A percentile compares a stretch with the other conserved stretches of the same genome.
These are phyloP conservation scores for Aselliscus stoliczkanus DNA, from an alignment of 2,797 vertebrate species.

Conservation along the genomic window DNA sequence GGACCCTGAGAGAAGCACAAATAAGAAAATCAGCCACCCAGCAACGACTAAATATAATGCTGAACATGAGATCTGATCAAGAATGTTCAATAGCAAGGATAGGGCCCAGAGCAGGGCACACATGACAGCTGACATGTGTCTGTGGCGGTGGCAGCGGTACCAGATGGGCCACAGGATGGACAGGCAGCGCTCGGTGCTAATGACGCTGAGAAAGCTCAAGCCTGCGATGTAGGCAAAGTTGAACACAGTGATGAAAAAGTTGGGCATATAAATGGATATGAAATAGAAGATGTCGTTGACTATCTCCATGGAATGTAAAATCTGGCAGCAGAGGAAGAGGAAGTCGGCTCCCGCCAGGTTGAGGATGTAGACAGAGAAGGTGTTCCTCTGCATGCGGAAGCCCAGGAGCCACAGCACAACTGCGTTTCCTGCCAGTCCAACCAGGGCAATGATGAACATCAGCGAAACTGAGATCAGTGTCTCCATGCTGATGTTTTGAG, in stretches of 20 bases:
- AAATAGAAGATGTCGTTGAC: fast-evolving
- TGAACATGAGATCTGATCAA: background rate
- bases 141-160: constrained; percentile 70
- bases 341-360: constrained; percentile 71
- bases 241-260: fast-evolving
- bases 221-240: constrained; percentile 18
- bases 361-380: constrained; percentile 75
- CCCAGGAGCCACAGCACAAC: constrained; percentile 75
- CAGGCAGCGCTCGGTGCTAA: constrained; percentile 74
- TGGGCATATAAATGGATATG: fast-evolving
- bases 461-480: fast-evolving
- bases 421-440: constrained; percentile 70
- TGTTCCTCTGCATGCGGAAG: constrained; percentile 70
- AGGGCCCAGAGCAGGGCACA: constrained; percentile 61
- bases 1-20: constrained; percentile 62
- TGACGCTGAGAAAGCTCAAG: constrained; percentile 71
- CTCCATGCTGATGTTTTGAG: fast-evolving
- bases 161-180: constrained; percentile 70
- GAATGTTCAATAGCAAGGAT: constrained; percentile 63
- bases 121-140: background rate
- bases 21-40: constrained; percentile 62
- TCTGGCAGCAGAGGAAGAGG: constrained; percentile 48
- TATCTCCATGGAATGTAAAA: fast-evolving
- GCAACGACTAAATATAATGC: constrained; percentile 43
- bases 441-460: background rate